Evolutionary conservation across 2,888 invertebrate species (phyloP).

Genomic region (Orthosia gothica): DNA sequence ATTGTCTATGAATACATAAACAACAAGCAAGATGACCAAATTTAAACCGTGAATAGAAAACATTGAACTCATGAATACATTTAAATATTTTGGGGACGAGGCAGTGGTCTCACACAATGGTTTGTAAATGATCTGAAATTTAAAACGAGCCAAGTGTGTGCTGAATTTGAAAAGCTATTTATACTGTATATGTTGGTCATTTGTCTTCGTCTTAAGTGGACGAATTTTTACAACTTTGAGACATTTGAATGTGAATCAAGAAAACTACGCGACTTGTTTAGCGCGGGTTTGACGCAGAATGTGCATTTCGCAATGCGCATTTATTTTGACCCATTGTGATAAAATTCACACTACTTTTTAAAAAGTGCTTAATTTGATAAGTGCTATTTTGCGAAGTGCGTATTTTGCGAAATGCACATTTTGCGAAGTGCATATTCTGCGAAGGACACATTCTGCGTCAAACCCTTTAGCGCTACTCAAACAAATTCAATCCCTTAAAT

Average conservation of each 20-base stretch:
- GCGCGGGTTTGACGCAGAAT: too few relatives aligned
- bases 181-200: slow-evolving; percentile 35
- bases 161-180: slow-evolving; percentile 48
- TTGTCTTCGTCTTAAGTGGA: slow-evolving; percentile 33
- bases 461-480: too few relatives aligned
- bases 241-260: not conserved
- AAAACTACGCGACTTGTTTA: not conserved
- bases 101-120: slow-evolving; percentile 64
- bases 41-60: slow-evolving; percentile 67
- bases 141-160: slow-evolving; percentile 60
- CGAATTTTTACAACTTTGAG: not conserved
- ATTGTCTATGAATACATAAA: slow-evolving; percentile 49
- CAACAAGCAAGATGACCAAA: slow-evolving; percentile 62
- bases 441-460: too few relatives aligned
- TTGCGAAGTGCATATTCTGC: too few relatives aligned
- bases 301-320: too few relatives aligned
- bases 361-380: too few relatives aligned
- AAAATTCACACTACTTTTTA: too few relatives aligned
- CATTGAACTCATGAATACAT: slow-evolving; percentile 72
- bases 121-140: slow-evolving; percentile 69
- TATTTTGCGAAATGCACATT: too few relatives aligned
- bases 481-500: too few relatives aligned
- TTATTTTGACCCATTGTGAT: too few relatives aligned
- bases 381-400: too few relatives aligned
- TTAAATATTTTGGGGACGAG: slow-evolving; percentile 73